Conservation (phyloP, 2,797 vertebrate genomes). For the Sciurus vulgaris region DNA sequence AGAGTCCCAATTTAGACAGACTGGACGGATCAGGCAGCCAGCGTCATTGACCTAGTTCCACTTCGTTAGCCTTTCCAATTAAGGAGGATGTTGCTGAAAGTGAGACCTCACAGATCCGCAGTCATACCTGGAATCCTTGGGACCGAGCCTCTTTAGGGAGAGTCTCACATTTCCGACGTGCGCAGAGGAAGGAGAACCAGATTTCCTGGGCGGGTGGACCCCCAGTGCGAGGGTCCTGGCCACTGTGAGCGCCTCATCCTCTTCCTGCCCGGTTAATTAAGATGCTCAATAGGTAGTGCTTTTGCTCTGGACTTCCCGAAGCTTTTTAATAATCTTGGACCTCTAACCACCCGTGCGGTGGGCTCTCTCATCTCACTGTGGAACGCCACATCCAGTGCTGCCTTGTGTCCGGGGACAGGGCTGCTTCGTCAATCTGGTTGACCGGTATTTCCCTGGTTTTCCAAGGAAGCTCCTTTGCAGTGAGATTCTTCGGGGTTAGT, state of each 20-base stretch:
- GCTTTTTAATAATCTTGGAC: slow-evolving; percentile 75
- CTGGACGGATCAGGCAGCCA: slow-evolving; percentile 80
- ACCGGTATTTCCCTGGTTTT: slow-evolving; percentile 6
- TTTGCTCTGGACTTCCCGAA: slow-evolving; percentile 77
- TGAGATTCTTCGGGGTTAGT: slow-evolving; percentile 40
- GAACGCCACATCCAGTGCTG: neutral
- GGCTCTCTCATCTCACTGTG: slow-evolving; percentile 65
- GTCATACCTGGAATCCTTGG: slow-evolving; percentile 65
- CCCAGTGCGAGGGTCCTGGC: slow-evolving; percentile 56
- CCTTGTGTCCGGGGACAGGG: neutral
- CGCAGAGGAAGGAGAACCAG: neutral
- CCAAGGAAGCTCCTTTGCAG: slow-evolving; percentile 1
- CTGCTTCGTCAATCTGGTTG: slow-evolving; percentile 1
- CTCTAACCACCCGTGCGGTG: neutral
- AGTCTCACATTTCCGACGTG: slow-evolving; percentile 56
- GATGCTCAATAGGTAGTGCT: slow-evolving; percentile 62
- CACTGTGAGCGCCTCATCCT: slow-evolving; percentile 66
- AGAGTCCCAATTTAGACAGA: slow-evolving; percentile 79
- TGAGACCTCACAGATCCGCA: slow-evolving; percentile 63
- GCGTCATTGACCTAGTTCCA: slow-evolving; percentile 83
- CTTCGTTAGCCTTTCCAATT: slow-evolving; percentile 85
- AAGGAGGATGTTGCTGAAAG: slow-evolving; percentile 81
- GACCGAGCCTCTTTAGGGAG: slow-evolving; percentile 45
- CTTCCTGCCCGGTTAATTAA: slow-evolving; percentile 80
- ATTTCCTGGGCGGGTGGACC: slow-evolving; percentile 64